phyloP scores from a whole-genome alignment of 2,797 vertebrate species.

The Melanotaenia parkinsoni region DNA sequence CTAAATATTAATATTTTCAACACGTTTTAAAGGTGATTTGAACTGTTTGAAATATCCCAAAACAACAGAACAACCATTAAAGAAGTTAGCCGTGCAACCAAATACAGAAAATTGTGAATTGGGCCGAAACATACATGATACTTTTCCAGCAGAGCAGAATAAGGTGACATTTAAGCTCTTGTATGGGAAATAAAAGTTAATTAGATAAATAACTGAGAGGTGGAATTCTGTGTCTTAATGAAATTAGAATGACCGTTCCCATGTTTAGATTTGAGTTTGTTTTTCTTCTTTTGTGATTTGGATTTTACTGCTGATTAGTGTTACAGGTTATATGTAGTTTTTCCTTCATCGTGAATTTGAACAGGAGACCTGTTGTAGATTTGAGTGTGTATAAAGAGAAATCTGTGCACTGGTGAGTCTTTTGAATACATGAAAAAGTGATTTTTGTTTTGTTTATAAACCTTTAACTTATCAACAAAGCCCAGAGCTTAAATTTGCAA shows the following conservation, averaged over 20 bases:
- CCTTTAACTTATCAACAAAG: neutral
- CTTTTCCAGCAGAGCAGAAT: neutral
- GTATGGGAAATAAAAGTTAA: neutral
- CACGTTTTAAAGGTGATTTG: neutral
- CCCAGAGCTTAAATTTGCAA: neutral
- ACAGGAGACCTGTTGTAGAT: neutral
- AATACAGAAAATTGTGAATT: neutral
- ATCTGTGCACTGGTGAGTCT: too few species aligned
- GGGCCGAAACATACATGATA: neutral
- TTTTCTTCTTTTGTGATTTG: constrained; percentile 1
- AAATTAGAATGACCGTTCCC: constrained; percentile 10
- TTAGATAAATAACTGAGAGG: constrained; percentile 7
- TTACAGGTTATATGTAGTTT: neutral
- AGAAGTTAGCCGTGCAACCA: neutral
- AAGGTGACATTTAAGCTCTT: neutral
- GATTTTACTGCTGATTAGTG: neutral
- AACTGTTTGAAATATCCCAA: neutral
- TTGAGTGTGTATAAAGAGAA: neutral
- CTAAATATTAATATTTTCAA: neutral
- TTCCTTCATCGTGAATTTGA: neutral
- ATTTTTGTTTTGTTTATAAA: neutral
- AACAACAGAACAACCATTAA: neutral
- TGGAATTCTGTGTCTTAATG: constrained; percentile 4
- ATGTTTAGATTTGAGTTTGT: constrained; percentile 7
- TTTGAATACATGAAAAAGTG: neutral